Conservation (phyloP, 1,140 invertebrate genomes). For the Magallana angulata region DNA sequence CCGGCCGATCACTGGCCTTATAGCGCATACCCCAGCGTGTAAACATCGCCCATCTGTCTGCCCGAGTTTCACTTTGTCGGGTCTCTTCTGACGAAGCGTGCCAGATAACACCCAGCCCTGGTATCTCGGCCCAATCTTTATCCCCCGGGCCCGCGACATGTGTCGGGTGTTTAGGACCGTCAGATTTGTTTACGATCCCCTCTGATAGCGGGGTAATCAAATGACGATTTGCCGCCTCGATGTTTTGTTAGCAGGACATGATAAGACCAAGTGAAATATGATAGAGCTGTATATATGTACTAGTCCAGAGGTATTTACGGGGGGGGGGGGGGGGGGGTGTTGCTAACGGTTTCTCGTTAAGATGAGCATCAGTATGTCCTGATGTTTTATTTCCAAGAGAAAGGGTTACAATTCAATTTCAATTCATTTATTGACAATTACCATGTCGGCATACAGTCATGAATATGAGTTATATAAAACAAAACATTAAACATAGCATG, state of each 20-base stretch:
- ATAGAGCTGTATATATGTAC: neutral
- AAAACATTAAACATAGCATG: no score
- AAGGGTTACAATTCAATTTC: no score
- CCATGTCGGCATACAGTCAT: no score
- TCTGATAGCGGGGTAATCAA: neutral
- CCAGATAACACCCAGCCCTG: neutral
- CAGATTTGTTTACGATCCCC: neutral
- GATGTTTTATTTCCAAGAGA: no score
- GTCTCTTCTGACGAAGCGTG: neutral
- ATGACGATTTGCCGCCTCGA: neutral
- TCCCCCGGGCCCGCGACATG: neutral
- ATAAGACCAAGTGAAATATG: neutral
- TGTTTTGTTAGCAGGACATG: constrained; percentile 3
- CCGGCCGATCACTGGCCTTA: no score
- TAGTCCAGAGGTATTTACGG: no score
- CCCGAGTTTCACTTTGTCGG: constrained; percentile 1
- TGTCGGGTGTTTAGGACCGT: neutral
- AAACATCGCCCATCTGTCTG: neutral
- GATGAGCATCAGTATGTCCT: no score
- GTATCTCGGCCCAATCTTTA: neutral
- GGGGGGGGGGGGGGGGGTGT: no score
- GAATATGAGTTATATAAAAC: no score
- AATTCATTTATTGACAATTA: no score
- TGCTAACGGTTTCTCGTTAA: no score
- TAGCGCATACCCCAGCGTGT: neutral